Percentiles rank a stretch among this genome's conserved stretches.
phyloP scores from a whole-genome alignment of 2,888 invertebrate species.

The Apotomis capreana region DNA sequence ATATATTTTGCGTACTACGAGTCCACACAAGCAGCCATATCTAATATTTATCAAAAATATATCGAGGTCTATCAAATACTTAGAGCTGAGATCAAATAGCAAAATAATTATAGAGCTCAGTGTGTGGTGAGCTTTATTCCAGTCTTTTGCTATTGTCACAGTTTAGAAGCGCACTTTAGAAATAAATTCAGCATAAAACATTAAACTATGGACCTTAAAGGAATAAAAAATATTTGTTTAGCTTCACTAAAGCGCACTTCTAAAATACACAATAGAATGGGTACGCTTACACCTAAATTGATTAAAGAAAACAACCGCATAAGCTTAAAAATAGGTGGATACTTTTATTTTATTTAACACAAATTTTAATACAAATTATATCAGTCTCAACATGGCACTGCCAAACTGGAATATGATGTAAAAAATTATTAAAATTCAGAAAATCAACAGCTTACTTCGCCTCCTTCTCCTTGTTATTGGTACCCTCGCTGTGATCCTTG shows the following conservation, averaged over 20 bases:
- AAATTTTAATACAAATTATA: constrained; percentile 38
- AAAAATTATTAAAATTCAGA: background rate
- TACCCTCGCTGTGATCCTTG: constrained; percentile 51
- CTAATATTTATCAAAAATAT: no score
- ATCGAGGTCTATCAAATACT: no score
- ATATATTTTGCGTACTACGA: no score
- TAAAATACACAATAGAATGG: background rate
- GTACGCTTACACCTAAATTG: background rate
- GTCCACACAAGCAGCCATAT: no score
- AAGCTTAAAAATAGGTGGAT: constrained; percentile 4
- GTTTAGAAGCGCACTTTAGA: no score
- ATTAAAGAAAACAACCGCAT: background rate
- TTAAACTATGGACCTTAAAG: no score
- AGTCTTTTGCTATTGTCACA: no score
- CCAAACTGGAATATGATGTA: constrained; percentile 45
- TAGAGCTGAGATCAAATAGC: no score
- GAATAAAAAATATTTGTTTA: no score
- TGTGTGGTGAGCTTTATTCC: no score
- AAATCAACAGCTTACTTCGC: constrained; percentile 4
- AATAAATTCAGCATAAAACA: no score
- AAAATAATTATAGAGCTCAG: no score
- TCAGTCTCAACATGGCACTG: constrained; percentile 55
- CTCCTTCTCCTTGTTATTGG: constrained; percentile 21
- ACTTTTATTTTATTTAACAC: background rate
- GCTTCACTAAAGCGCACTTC: background rate